These are phyloP conservation scores for Callipepla californica DNA, from an alignment of 2,113 vertebrate genomes.

Conservation along the genomic window DNA sequence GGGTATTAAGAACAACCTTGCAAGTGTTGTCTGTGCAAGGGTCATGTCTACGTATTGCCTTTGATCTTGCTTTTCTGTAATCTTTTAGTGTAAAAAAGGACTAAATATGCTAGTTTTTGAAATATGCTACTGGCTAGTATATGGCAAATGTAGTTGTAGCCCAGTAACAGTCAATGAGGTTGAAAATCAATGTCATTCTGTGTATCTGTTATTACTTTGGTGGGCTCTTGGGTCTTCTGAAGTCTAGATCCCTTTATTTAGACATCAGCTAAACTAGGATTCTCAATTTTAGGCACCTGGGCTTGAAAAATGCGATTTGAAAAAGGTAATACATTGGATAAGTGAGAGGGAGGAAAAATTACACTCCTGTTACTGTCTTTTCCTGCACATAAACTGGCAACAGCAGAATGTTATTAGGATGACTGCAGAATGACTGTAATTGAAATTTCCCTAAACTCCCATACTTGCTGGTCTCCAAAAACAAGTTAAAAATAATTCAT, in stretches of 20 bases:
- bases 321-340: neutral
- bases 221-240: neutral
- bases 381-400: neutral
- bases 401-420: neutral
- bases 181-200: neutral
- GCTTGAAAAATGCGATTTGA: neutral
- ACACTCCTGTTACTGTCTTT: neutral
- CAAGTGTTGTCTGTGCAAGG: neutral
- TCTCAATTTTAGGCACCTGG: neutral
- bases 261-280: neutral
- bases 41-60: neutral
- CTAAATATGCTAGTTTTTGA: slow-evolving; percentile 1
- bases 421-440: neutral
- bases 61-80: neutral
- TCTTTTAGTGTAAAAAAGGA: neutral
- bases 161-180: neutral
- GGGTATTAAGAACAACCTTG: neutral
- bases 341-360: neutral
- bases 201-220: neutral
- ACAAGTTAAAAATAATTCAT: neutral
- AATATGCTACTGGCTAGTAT: neutral
- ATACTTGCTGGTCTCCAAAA: neutral
- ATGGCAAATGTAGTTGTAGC: neutral
- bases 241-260: neutral
- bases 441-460: neutral